A percentile compares a stretch with the other conserved stretches of the same genome.
phyloP scores from a whole-genome alignment of 2,888 invertebrate genomes.

The Dynastes maya region DNA sequence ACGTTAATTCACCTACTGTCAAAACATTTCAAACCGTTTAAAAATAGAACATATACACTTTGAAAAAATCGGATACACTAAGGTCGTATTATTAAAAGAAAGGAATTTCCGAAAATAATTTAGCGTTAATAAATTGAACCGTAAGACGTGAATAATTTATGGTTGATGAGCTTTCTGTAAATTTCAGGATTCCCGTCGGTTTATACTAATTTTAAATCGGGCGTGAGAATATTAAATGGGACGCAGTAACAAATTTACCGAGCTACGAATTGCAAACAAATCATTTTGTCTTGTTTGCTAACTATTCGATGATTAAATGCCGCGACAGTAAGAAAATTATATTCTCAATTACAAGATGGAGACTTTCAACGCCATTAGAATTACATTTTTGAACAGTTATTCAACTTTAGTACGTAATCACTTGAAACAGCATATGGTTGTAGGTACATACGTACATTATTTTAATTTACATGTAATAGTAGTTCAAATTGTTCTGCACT shows the following conservation, averaged over 20 bases:
- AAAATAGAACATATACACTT: neutral
- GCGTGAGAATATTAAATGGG: slow-evolving; percentile 22
- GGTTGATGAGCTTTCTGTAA: slow-evolving; percentile 10
- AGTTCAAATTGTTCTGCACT: too few relatives aligned
- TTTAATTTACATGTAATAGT: too few relatives aligned
- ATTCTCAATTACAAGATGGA: neutral
- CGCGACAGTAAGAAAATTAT: slow-evolving; percentile 6
- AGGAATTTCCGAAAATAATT: slow-evolving; percentile 29
- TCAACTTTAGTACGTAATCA: too few relatives aligned
- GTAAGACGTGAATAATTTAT: neutral
- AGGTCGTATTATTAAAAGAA: slow-evolving; percentile 18
- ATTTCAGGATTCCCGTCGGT: slow-evolving; percentile 9
- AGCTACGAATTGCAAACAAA: slow-evolving; percentile 15
- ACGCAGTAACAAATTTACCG: slow-evolving; percentile 7
- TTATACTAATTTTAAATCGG: slow-evolving; percentile 19
- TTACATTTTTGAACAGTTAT: too few relatives aligned
- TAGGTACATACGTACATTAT: too few relatives aligned
- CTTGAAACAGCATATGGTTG: too few relatives aligned
- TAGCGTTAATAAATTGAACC: slow-evolving; percentile 5
- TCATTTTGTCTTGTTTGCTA: slow-evolving; percentile 29
- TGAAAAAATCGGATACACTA: neutral
- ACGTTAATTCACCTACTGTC: neutral
- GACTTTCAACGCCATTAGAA: too few relatives aligned
- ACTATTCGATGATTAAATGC: neutral
- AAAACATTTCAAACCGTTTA: neutral